A percentile compares a stretch with the other conserved stretches of the same genome.
Evolutionary conservation across 2,888 invertebrate species (phyloP).

Genomic region (Caprella mutica): DNA sequence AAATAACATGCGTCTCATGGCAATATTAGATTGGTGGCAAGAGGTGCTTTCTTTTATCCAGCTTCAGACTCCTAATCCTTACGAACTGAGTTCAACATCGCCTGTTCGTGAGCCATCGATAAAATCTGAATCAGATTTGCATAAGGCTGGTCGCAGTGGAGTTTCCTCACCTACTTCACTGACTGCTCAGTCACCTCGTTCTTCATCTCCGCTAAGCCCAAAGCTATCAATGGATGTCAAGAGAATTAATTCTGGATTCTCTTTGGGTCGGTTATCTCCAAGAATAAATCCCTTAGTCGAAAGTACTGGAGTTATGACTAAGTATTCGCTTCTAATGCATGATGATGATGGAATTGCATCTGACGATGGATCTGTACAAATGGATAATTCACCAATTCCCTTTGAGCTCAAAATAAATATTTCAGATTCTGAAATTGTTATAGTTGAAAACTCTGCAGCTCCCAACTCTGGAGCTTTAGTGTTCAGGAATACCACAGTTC

Average conservation of each 20-base stretch:
- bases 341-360: constrained; percentile 36
- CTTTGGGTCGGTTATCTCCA: constrained; percentile 8
- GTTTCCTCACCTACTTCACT: background rate
- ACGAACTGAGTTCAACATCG: too few relatives aligned
- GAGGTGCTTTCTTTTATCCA: constrained; percentile 66
- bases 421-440: constrained; percentile 86
- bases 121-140: too few relatives aligned
- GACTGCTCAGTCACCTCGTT: background rate
- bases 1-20: constrained; percentile 89
- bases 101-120: too few relatives aligned
- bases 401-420: constrained; percentile 84
- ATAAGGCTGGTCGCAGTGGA: too few relatives aligned
- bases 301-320: constrained; percentile 42
- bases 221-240: background rate
- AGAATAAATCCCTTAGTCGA: constrained; percentile 39
- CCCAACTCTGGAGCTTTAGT: constrained; percentile 80
- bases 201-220: background rate
- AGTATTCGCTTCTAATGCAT: constrained; percentile 41
- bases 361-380: background rate
- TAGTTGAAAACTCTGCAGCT: constrained; percentile 78
- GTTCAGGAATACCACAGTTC: constrained; percentile 68
- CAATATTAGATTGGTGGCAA: constrained; percentile 88
- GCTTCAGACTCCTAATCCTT: constrained; percentile 35
- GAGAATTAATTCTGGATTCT: background rate
- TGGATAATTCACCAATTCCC: constrained; percentile 39